Base-by-base conservation (phyloP, 2,797 vertebrate genomes). In the Anguilla pacifica region DNA sequence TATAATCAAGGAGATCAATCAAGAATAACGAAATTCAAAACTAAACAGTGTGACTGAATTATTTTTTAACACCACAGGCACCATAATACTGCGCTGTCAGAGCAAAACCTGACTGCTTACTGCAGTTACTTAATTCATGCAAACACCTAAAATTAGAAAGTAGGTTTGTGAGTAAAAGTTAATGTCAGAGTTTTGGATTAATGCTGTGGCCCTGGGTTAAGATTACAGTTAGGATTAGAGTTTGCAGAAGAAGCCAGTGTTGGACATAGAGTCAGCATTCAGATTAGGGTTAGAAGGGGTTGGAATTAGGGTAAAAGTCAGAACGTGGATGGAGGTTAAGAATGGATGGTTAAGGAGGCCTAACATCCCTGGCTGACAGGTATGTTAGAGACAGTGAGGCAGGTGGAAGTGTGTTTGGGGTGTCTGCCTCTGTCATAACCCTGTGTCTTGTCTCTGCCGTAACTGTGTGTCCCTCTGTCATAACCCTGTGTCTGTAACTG, bases 161-260 rank as follows among this genome's bases (percentile, higher is more conserved):
- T 93, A 94, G 92, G 93, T 94, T 96, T 91, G 91, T 94, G 91
- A 94, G 92, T 93, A 94, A 94, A 95, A 93, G 94, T 94, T 93
- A 91, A 92, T 92, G 89, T 94, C 92, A 90, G 91, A 92, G 91
- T 89, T 89, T 79, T 13, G 92, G 93, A 94, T 95, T 95, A 94
- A 92, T 93, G 89, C 19, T 86, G 64, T 92, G 92, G 92, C 94
- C 90, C 89, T 91, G 87, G 87, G 91, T 86, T 90, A 15, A 93
- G 93, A 92, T 91, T 67, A 87, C 89, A 64, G 89, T 91, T 87
- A 87, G 94, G 93, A 94, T 95, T 94, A 94, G 57, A 87, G 86
- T 82, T 43, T 70, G 72, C 59, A 31, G 85, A 87, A 1, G 17
- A 53, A 85, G 15, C 43, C 46, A 10, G 28, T 19, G 61, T 89